These are phyloP conservation scores for Temnothorax ravouxi DNA, from an alignment of 2,888 invertebrate genomes.

Conservation along the genomic window DNA sequence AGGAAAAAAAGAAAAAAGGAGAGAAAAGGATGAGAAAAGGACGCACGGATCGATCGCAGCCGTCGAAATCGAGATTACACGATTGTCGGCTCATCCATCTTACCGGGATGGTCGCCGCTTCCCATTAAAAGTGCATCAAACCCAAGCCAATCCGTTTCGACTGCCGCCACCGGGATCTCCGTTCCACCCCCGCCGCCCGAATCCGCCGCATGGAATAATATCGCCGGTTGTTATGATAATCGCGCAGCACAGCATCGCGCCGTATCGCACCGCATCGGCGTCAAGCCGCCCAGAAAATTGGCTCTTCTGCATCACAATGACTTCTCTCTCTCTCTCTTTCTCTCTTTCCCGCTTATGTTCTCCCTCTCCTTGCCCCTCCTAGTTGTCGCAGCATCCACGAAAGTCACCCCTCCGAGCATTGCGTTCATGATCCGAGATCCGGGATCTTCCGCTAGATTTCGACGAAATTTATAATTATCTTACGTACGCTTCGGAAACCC, in stretches of 20 bases:
- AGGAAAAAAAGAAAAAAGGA: not conserved
- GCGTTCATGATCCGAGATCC: slow-evolving; percentile 58
- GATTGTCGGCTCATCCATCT: slow-evolving; percentile 83
- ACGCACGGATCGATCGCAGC: slow-evolving; percentile 68
- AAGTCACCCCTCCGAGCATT: slow-evolving; percentile 34
- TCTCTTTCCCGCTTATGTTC: slow-evolving; percentile 54
- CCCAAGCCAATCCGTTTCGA: slow-evolving; percentile 78
- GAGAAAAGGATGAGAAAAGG: slow-evolving; percentile 12
- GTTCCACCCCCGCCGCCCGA: slow-evolving; percentile 57
- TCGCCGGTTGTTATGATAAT: slow-evolving; percentile 86
- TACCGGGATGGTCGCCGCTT: slow-evolving; percentile 80
- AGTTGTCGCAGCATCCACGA: slow-evolving; percentile 52
- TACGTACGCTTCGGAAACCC: slow-evolving; percentile 30
- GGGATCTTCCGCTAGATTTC: slow-evolving; percentile 76
- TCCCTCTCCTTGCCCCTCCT: slow-evolving; percentile 12
- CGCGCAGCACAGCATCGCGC: slow-evolving; percentile 83
- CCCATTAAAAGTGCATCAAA: slow-evolving; percentile 85
- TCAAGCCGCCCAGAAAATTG: slow-evolving; percentile 87
- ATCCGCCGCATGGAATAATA: slow-evolving; percentile 84
- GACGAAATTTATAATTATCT: slow-evolving; percentile 72
- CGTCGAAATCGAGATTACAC: slow-evolving; percentile 75
- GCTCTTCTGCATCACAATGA: slow-evolving; percentile 87
- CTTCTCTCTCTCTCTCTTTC: slow-evolving; percentile 79
- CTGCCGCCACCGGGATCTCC: slow-evolving; percentile 64
- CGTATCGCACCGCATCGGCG: slow-evolving; percentile 84